Conservation (phyloP, 2,888 invertebrate genomes). For the Formica aserva region DNA sequence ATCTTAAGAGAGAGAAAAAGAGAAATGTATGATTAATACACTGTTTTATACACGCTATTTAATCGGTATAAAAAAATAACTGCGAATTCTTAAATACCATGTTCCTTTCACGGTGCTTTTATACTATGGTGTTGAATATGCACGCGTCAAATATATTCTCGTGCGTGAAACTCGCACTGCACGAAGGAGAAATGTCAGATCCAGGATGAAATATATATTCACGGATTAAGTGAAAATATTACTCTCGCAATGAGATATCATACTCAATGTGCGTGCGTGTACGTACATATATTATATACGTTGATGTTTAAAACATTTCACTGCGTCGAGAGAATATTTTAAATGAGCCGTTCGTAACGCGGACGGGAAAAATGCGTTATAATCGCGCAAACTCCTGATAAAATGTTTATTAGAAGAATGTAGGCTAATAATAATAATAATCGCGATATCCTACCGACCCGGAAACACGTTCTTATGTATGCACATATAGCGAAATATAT, state of each 20-base stretch:
- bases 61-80: not conserved
- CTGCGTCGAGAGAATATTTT: not conserved
- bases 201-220: not conserved
- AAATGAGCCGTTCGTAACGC: not conserved
- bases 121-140: constrained; percentile 17
- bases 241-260: not conserved
- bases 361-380: not conserved
- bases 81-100: not conserved
- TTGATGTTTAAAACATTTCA: constrained; percentile 40
- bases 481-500: constrained; percentile 21
- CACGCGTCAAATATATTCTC: constrained; percentile 32
- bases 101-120: not conserved
- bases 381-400: not conserved
- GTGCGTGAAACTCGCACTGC: constrained; percentile 13
- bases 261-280: not conserved
- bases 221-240: constrained; percentile 38
- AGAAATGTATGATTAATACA: not conserved
- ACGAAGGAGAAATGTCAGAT: constrained; percentile 34
- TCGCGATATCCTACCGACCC: not conserved
- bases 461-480: constrained; percentile 23
- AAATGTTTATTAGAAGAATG: not conserved
- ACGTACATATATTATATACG: not conserved
- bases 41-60: not conserved
- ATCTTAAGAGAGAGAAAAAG: not conserved
- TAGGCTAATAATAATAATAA: constrained; percentile 16